Base-by-base conservation (phyloP, 2,888 invertebrate species). In the Pseudolycoriella hygida region DNA sequence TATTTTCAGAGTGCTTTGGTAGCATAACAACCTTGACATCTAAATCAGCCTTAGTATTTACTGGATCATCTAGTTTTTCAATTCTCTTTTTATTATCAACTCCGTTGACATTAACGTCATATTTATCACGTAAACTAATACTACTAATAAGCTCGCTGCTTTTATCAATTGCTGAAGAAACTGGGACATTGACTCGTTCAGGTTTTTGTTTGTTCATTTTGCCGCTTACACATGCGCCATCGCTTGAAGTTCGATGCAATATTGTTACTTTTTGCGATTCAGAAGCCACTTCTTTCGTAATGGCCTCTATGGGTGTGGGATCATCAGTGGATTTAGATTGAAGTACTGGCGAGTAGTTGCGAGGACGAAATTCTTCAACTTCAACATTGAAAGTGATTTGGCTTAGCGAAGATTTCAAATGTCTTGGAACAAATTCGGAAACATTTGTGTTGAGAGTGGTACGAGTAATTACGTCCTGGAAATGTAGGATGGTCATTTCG, bases 351-450 rank as follows among this genome's bases (percentile, higher is more conserved):
- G 45, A 37, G 37, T 43, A 46, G 42, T 42, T 46, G 46, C 48
- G 47, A 17, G 53, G 53, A 43, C 44, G 50, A 46, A 53, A 53
- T 48, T 53, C 53, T 48, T 50, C 46, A 11, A 53, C 53, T 42
- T 53, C 46, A 14, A 50, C 53, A 48, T 53, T 52, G 30, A 52
- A 44, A 37, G 42, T 40, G 17, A 18, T 42, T 41, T 47, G 17
- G 19, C n/a, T n/a, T n/a, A 20, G 19, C 18, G 34, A 37, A 3
- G 19, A 32, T 42, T 40, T 25, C 20, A 17, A 32, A 11, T 10
- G 32, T 31, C 46, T 40, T 17, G 51, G 51, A n/a, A 50, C 42
- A 43, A 51, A 51, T 45, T 52, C 52, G 34, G 49, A 43, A 18
- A 49, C 50, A 44, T 52, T 46, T 18, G 47, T 45, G 38, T 51